These are phyloP conservation scores for Mus spicilegus DNA, from an alignment of 2,113 vertebrate species.

Conservation along the genomic window DNA sequence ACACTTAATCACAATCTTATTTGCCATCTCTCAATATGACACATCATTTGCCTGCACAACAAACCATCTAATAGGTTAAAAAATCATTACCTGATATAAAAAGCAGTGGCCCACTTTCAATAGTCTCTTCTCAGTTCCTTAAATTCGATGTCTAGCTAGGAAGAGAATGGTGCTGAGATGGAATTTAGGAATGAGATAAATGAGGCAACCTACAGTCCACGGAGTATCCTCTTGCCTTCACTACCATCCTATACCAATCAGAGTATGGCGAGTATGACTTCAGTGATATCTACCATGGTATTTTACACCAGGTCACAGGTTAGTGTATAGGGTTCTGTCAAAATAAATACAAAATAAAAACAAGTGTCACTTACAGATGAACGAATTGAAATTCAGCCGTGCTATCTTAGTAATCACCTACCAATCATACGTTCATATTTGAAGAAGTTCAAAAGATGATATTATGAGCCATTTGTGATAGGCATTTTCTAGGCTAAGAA, in stretches of 20 bases:
- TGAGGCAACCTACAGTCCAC: neutral
- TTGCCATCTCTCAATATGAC: neutral
- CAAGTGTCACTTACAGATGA: neutral
- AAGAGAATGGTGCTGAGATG: neutral
- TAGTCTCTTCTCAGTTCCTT: neutral
- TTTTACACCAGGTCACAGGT: neutral
- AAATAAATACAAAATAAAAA: neutral
- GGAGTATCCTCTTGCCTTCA: neutral
- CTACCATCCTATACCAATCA: neutral
- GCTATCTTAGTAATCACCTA: neutral
- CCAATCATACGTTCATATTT: neutral
- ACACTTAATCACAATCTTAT: neutral
- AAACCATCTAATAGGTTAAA: constrained; percentile 28
- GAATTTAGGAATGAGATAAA: neutral
- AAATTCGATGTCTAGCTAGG: neutral
- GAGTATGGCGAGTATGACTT: neutral
- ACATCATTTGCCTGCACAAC: neutral
- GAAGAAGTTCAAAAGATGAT: neutral
- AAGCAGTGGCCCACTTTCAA: neutral
- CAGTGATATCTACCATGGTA: neutral
- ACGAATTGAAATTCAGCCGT: neutral
- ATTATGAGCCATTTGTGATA: neutral
- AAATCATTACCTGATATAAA: neutral
- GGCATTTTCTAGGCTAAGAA: constrained; percentile 2
- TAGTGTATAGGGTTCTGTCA: neutral